Percentiles rank a stretch among this genome's conserved stretches.
Evolutionary conservation across 2,113 vertebrate species (phyloP).

Genomic region (Corydoras maculifer): DNA sequence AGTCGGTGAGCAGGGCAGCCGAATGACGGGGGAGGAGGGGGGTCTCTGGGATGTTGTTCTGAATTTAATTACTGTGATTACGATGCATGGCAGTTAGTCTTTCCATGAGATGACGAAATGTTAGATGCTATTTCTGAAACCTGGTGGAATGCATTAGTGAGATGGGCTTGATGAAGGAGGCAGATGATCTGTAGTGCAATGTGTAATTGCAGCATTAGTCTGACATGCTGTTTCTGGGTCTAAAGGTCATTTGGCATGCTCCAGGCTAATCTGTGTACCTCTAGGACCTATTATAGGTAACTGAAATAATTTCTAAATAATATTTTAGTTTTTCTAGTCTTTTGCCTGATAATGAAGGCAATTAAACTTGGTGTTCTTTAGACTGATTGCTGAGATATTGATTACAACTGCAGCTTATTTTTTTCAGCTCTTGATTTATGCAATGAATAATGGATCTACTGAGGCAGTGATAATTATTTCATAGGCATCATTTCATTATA

Average conservation of each 20-base stretch:
- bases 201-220: slow-evolving; percentile 33
- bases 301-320: slow-evolving; percentile 20
- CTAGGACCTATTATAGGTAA: slow-evolving; percentile 8
- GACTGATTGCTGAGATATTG: slow-evolving; percentile 32
- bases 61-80: slow-evolving; percentile 42
- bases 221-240: slow-evolving; percentile 20
- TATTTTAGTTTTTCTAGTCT: slow-evolving; percentile 8
- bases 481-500: slow-evolving; percentile 14
- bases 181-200: background rate
- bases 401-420: background rate
- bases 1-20: background rate
- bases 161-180: slow-evolving; percentile 13
- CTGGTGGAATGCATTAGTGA: slow-evolving; percentile 23
- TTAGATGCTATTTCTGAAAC: slow-evolving; percentile 35
- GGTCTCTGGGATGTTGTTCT: slow-evolving; percentile 26
- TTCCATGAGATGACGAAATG: slow-evolving; percentile 37
- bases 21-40: background rate
- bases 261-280: slow-evolving; percentile 22
- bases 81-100: slow-evolving; percentile 36
- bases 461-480: slow-evolving; percentile 13
- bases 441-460: slow-evolving; percentile 23
- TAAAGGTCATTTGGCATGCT: slow-evolving; percentile 15
- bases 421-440: slow-evolving; percentile 18
- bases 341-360: slow-evolving; percentile 24
- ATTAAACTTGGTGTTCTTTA: slow-evolving; percentile 24